Base-by-base conservation (phyloP, 2,113 vertebrate species). In the Chlamydotis undulata region DNA sequence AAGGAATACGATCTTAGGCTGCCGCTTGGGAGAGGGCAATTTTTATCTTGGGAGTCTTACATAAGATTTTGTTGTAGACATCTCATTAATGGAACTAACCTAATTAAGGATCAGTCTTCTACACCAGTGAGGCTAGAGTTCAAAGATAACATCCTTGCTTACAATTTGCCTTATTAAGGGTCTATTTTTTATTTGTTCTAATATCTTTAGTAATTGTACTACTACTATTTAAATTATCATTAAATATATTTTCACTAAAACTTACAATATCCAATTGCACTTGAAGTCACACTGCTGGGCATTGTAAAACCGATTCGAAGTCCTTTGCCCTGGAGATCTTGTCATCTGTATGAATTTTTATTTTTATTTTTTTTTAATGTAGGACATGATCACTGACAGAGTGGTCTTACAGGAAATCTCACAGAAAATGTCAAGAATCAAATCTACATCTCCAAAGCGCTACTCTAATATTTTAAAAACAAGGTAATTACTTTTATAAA, bases 1-100 rank as follows among this genome's bases (percentile, higher is more conserved):
- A 24, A 16, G 80, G 2, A 50, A 2, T 1, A 8, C 16, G 16
- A 55, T 18, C 35, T 7, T 0, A 4, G 35, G 6, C 6, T 2
- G 67, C 26, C 6, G 4, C 64, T 7, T 14, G 69, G 55, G 37
- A 78, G 10, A 91, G 6, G 41, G 49, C 24, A 49, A 12, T 29
- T 41, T 75, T n/a, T 56, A 28, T 49, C 70, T 28, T 9, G 22
- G 49, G 49, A 93, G 14, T 9, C 56, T 56, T 14, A 74, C 1
- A 4, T 3, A 56, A 63, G 56, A 56, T 68, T 56, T 52, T 50
- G 47, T n/a, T 67, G 60, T 31, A 67, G 68, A 64, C 14, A 1
- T 67, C 83, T 81, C 74, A 83, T 70, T 92, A 92, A 92, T 55
- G 75, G 64, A 89, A 93, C 21, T 43, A 71, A 71, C 10, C 35